phyloP scores from a whole-genome alignment of 2,113 vertebrate genomes.

The Prunella fulvescens region DNA sequence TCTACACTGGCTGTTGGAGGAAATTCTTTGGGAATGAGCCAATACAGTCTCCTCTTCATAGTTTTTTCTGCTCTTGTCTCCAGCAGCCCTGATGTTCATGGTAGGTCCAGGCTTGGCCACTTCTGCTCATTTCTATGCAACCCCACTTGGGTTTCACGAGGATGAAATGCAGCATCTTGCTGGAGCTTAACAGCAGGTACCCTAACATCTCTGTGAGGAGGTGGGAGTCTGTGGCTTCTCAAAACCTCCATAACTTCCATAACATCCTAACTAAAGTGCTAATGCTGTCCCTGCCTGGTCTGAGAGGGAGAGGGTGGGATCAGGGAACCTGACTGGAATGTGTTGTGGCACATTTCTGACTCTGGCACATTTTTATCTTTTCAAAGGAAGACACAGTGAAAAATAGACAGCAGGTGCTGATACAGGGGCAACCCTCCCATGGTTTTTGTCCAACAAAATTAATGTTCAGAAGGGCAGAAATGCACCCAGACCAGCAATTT shows the following conservation, averaged over 20 bases:
- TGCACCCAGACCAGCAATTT: neutral
- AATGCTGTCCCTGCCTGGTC: neutral
- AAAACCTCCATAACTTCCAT: neutral
- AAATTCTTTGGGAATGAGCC: neutral
- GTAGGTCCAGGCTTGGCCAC: neutral
- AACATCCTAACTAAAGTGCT: neutral
- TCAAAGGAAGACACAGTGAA: neutral
- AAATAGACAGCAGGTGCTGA: no score
- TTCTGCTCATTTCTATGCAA: neutral
- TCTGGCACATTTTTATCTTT: neutral
- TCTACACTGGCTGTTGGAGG: neutral
- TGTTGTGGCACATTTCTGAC: neutral
- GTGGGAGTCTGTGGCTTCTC: neutral
- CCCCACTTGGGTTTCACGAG: accelerated
- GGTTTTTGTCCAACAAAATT: neutral
- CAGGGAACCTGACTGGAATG: neutral
- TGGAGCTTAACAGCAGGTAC: neutral
- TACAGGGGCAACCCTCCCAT: accelerated
- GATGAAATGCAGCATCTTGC: neutral
- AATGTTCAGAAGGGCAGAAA: neutral
- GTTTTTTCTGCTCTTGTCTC: neutral
- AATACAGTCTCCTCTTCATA: neutral
- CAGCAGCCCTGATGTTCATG: neutral
- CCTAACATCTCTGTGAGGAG: neutral
- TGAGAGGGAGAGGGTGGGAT: neutral